Evolutionary conservation across 2,888 invertebrate species (phyloP).

Genomic region (Allolobophora icterica): DNA sequence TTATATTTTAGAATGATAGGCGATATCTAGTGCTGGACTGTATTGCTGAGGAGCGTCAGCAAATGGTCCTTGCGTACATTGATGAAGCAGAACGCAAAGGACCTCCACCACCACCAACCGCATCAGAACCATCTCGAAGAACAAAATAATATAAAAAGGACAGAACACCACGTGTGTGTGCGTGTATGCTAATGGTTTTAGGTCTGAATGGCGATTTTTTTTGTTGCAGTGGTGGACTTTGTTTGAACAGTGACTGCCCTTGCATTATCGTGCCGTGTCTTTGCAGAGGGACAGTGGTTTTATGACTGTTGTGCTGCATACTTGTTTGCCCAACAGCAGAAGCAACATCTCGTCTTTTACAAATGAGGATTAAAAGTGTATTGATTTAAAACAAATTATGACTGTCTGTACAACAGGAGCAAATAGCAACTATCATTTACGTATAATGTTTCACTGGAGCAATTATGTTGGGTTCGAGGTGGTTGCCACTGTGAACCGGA

Average conservation of each 20-base stretch:
- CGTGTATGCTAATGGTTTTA: background rate
- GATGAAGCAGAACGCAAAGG: slow-evolving; percentile 93
- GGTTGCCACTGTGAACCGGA: background rate
- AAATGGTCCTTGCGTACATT: slow-evolving; percentile 83
- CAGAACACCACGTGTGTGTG: background rate
- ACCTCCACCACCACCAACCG: slow-evolving; percentile 96
- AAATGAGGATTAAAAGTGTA: background rate
- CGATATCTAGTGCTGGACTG: slow-evolving; percentile 86
- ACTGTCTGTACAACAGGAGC: background rate
- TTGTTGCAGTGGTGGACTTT: background rate
- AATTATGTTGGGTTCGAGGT: background rate
- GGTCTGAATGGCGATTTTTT: background rate
- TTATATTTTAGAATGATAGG: slow-evolving; percentile 66
- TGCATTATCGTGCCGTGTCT: background rate
- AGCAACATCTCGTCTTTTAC: too few relatives aligned
- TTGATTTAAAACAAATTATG: background rate
- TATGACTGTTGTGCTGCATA: too few relatives aligned
- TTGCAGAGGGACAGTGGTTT: too few relatives aligned
- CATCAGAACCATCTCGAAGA: slow-evolving; percentile 73
- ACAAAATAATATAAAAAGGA: slow-evolving; percentile 11
- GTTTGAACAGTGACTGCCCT: background rate
- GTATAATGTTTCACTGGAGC: background rate
- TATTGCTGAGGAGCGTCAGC: slow-evolving; percentile 84
- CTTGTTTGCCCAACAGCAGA: too few relatives aligned
- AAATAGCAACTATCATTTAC: background rate